Percentiles rank a stretch among this genome's conserved stretches.
Evolutionary conservation across 2,888 invertebrate species (phyloP).

Genomic region (Sialis fuliginosa): DNA sequence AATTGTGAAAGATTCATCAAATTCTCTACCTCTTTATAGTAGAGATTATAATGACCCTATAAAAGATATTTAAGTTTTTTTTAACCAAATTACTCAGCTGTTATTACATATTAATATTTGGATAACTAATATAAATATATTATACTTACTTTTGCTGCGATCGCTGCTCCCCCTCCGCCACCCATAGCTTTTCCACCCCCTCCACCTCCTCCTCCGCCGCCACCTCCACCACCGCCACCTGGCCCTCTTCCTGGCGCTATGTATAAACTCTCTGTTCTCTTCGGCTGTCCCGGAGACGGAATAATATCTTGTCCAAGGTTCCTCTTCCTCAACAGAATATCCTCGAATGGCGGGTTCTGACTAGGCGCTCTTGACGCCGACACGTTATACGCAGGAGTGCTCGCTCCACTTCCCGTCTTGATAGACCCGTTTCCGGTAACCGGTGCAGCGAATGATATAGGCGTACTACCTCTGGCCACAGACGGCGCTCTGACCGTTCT

Average conservation of each 20-base stretch:
- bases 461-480: slow-evolving; percentile 32
- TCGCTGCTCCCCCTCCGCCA: slow-evolving; percentile 15
- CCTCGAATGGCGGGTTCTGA: slow-evolving; percentile 55
- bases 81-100: too few species aligned
- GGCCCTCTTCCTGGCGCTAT: slow-evolving; percentile 38
- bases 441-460: slow-evolving; percentile 27
- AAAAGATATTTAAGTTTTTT: too few species aligned
- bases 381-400: slow-evolving; percentile 28
- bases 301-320: slow-evolving; percentile 76
- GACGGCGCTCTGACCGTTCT: slow-evolving; percentile 36
- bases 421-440: slow-evolving; percentile 44
- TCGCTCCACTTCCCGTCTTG: slow-evolving; percentile 32
- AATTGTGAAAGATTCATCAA: too few species aligned
- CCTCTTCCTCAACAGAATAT: slow-evolving; percentile 61
- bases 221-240: slow-evolving; percentile 25
- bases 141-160: slow-evolving; percentile 22
- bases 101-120: background rate
- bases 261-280: slow-evolving; percentile 79
- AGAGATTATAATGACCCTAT: too few species aligned
- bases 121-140: slow-evolving; percentile 1
- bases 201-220: slow-evolving; percentile 24
- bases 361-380: slow-evolving; percentile 23
- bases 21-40: too few species aligned
- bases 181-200: slow-evolving; percentile 20
- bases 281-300: slow-evolving; percentile 73